Percentiles rank a stretch among this genome's conserved stretches.
Conservation (phyloP, 2,888 invertebrate species). For the Sepioteuthis lessoniana region DNA sequence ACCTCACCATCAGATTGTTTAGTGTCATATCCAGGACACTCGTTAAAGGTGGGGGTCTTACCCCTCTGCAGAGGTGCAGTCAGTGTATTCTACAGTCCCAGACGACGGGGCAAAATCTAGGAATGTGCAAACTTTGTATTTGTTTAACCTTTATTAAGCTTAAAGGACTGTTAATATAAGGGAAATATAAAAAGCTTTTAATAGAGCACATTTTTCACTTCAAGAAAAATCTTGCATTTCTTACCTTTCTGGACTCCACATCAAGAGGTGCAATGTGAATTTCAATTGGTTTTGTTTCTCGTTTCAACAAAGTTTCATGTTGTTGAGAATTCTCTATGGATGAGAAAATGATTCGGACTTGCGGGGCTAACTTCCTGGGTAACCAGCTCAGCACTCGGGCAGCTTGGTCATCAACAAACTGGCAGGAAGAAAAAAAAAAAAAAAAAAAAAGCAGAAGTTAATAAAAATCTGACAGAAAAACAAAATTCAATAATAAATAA, state of each 20-base stretch:
- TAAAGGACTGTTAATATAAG: no score
- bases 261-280: constrained; percentile 67
- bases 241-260: constrained; percentile 66
- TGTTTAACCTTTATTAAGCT: no score
- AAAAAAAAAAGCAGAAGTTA: not conserved
- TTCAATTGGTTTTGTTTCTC: constrained; percentile 71
- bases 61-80: no score
- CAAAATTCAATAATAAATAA: not conserved
- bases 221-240: not conserved
- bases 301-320: constrained; percentile 64
- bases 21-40: no score
- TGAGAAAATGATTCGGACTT: constrained; percentile 71
- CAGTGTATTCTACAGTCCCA: no score
- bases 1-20: no score
- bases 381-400: constrained; percentile 73
- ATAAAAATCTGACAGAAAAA: not conserved
- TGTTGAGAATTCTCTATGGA: constrained; percentile 68
- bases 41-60: no score
- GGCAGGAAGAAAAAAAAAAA: constrained; percentile 44
- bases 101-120: no score
- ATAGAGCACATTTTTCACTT: no score
- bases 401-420: constrained; percentile 72
- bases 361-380: constrained; percentile 71
- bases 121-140: no score
- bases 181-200: no score